phyloP scores from a whole-genome alignment of 2,888 invertebrate genomes.

The Hydroisotoma schaefferi region DNA sequence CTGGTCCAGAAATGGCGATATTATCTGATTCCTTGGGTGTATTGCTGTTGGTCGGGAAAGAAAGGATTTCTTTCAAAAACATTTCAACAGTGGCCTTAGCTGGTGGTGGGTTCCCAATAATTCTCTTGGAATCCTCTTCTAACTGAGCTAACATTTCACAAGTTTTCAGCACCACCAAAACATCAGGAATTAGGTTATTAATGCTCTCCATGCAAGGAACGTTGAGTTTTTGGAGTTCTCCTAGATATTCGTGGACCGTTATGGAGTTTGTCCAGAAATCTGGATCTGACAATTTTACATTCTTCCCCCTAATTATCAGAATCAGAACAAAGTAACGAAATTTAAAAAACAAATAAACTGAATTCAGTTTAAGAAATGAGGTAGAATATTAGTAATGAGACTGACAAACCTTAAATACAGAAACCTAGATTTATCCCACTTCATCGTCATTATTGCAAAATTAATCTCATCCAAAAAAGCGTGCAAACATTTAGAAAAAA shows the following conservation, averaged over 20 bases:
- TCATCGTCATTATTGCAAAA: conserved; percentile 18
- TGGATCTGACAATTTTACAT: conserved; percentile 22
- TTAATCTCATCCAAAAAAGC: conserved; percentile 36
- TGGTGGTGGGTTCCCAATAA: conserved; percentile 21
- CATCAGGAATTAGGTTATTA: conserved; percentile 17
- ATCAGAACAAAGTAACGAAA: too few relatives aligned
- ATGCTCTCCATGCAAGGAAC: conserved; percentile 18
- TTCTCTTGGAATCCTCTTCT: conserved; percentile 26
- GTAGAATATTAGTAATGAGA: conserved; percentile 9
- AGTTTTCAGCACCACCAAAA: conserved; percentile 31
- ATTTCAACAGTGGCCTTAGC: conserved; percentile 14
- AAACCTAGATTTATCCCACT: conserved; percentile 27
- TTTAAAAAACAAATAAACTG: conserved; percentile 3
- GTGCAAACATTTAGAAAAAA: conserved; percentile 25
- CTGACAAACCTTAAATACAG: conserved; percentile 20
- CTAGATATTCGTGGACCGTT: conserved; percentile 18
- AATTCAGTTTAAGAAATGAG: neutral
- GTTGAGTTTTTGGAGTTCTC: conserved; percentile 2
- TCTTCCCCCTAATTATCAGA: conserved; percentile 11
- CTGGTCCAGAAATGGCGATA: neutral
- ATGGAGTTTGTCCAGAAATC: conserved; percentile 37
- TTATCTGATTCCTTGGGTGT: neutral
- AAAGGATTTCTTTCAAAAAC: conserved; percentile 21
- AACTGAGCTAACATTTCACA: conserved; percentile 32
- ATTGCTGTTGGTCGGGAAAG: neutral